Conservation (phyloP, 1,140 invertebrate genomes). For the Calliphora vicina region DNA sequence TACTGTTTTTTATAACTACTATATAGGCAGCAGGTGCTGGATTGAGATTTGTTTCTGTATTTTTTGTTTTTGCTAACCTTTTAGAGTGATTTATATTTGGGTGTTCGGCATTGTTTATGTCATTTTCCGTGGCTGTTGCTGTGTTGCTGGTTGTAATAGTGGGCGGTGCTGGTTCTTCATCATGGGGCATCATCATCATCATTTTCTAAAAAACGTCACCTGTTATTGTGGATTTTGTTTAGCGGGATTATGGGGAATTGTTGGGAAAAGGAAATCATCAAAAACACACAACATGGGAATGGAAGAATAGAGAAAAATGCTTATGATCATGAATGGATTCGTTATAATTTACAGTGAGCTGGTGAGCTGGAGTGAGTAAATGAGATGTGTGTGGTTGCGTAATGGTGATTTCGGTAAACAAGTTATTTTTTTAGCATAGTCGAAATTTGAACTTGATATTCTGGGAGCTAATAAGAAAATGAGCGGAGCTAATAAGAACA, state of each 20-base stretch:
- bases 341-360: conserved; percentile 27
- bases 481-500: too few species aligned
- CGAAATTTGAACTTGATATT: too few species aligned
- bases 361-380: background rate
- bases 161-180: conserved; percentile 21
- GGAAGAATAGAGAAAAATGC: conserved; percentile 34
- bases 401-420: too few species aligned
- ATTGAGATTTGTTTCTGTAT: background rate
- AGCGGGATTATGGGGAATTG: background rate
- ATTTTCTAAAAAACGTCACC: conserved; percentile 62
- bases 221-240: conserved; percentile 55
- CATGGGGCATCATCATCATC: conserved; percentile 13
- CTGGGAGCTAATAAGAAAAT: too few species aligned
- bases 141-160: too few species aligned
- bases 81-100: conserved; percentile 32
- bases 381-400: background rate
- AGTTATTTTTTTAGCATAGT: too few species aligned
- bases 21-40: background rate
- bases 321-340: conserved; percentile 38
- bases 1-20: background rate
- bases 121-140: background rate
- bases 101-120: background rate
- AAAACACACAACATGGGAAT: background rate
- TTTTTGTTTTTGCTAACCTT: conserved; percentile 53
- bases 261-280: background rate